Percentiles rank a stretch among this genome's conserved stretches.
Evolutionary conservation across 2,113 vertebrate species (phyloP).

Genomic region (Mastomys coucha): DNA sequence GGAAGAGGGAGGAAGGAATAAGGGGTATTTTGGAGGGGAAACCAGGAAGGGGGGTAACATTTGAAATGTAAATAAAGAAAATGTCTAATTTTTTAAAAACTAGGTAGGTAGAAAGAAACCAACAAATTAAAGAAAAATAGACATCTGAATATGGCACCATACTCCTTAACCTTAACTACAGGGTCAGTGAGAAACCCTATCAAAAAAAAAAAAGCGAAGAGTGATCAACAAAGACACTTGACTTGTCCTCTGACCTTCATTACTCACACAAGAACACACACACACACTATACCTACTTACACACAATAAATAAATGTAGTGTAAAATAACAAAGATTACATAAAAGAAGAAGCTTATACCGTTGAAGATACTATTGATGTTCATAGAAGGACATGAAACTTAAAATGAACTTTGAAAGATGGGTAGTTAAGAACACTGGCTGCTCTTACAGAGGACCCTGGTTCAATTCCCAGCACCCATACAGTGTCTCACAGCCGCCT

Average conservation of each 20-base stretch:
- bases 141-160: not conserved
- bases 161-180: not conserved
- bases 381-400: not conserved
- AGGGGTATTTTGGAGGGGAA: too few relatives aligned
- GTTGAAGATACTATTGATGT: not conserved
- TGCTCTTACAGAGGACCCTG: too few relatives aligned
- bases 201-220: not conserved
- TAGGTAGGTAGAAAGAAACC: too few relatives aligned
- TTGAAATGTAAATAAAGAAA: too few relatives aligned
- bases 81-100: too few relatives aligned
- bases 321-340: not conserved
- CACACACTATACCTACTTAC: not conserved
- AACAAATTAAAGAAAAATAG: not conserved
- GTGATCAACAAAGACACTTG: not conserved
- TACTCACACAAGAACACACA: not conserved
- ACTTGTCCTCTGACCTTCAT: not conserved
- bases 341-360: not conserved
- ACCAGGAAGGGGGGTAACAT: too few relatives aligned
- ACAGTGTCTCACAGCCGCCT: too few relatives aligned
- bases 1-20: too few relatives aligned
- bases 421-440: too few relatives aligned
- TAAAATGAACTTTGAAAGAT: conserved; percentile 49
- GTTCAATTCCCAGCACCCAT: too few relatives aligned
- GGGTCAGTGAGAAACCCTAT: not conserved
- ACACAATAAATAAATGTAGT: not conserved